These are phyloP conservation scores for Mormoops blainvillei DNA, from an alignment of 2,113 vertebrate genomes.

Conservation along the genomic window DNA sequence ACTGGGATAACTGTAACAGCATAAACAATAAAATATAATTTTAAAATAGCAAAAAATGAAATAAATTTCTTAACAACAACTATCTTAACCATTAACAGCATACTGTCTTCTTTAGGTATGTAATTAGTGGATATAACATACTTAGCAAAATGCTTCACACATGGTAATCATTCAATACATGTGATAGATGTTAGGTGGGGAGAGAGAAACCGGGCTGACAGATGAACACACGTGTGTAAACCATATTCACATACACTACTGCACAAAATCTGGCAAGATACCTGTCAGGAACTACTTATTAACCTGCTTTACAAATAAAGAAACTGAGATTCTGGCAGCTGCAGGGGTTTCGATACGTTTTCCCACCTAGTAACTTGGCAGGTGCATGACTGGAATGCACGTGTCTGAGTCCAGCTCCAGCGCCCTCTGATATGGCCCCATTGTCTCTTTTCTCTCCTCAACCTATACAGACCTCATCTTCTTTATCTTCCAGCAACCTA, in stretches of 20 bases:
- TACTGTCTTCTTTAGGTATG: background rate
- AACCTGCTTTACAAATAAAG: conserved; percentile 13
- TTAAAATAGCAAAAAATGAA: too few species aligned
- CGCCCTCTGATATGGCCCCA: background rate
- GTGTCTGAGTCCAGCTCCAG: background rate
- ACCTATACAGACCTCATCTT: background rate
- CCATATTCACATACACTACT: background rate
- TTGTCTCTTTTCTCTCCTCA: background rate
- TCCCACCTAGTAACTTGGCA: background rate
- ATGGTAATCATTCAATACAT: conserved; percentile 9
- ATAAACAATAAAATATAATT: too few species aligned
- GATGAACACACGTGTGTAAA: background rate
- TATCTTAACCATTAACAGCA: background rate
- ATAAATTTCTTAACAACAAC: background rate
- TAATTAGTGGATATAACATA: conserved; percentile 10
- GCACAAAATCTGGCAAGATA: background rate
- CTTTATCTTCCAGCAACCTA: conserved; percentile 5
- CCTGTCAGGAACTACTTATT: background rate
- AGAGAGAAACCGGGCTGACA: background rate
- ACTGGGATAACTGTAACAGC: too few species aligned
- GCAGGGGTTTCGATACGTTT: background rate
- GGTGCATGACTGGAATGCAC: background rate
- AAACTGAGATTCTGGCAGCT: background rate
- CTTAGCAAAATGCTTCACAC: background rate
- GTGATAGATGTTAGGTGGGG: background rate